Percentiles rank a stretch among this genome's conserved stretches.
Evolutionary conservation across 1,140 invertebrate genomes (phyloP).

Genomic region (Idris sp.): DNA sequence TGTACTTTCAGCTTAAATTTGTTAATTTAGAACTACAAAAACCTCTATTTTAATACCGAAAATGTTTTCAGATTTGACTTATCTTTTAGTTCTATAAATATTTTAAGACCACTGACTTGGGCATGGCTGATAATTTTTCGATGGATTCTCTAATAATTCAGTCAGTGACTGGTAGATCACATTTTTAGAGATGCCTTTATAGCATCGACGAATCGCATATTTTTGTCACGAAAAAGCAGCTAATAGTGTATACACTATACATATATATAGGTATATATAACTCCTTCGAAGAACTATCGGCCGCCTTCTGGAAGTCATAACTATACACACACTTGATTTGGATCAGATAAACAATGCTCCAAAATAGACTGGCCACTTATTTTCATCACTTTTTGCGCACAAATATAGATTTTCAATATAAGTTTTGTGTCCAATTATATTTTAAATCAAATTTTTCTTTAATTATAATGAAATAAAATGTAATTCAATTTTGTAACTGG

Average conservation of each 20-base stretch:
- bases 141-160: slow-evolving; percentile 25
- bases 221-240: slow-evolving; percentile 56
- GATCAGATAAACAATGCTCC: slow-evolving; percentile 75
- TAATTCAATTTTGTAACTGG: no score
- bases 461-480: no score
- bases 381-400: no score
- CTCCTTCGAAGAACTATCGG: slow-evolving; percentile 74
- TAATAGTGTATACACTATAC: no score
- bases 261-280: no score
- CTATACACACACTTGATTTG: slow-evolving; percentile 75
- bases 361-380: no score
- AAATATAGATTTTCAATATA: no score
- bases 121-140: slow-evolving; percentile 44
- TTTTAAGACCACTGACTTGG: slow-evolving; percentile 27
- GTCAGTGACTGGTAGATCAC: slow-evolving; percentile 23
- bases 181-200: slow-evolving; percentile 21
- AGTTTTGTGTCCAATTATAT: no score
- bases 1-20: no score
- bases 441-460: no score
- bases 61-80: no score
- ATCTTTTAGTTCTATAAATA: slow-evolving; percentile 21
- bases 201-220: slow-evolving; percentile 51
- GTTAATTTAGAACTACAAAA: no score
- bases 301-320: slow-evolving; percentile 76
- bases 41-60: slow-evolving; percentile 17